Percentiles rank a stretch among this genome's conserved stretches.
Evolutionary conservation across 2,888 invertebrate species (phyloP).

Genomic region (Drosophila lacicola): DNA sequence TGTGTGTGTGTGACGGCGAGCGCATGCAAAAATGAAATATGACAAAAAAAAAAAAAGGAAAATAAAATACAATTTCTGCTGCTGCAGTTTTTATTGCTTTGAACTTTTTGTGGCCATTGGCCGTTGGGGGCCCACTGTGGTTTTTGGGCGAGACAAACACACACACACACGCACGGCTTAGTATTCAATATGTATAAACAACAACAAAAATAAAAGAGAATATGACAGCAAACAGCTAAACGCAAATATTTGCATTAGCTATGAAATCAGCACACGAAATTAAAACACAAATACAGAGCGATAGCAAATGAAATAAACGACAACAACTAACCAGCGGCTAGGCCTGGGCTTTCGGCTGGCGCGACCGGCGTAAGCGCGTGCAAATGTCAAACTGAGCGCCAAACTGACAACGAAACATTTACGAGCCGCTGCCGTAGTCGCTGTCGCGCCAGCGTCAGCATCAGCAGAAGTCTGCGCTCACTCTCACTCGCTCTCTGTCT

Average conservation of each 20-base stretch:
- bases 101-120: conserved; percentile 65
- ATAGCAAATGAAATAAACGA: conserved; percentile 17
- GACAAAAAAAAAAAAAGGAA: conserved; percentile 3
- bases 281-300: conserved; percentile 33
- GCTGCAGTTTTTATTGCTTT: conserved; percentile 68
- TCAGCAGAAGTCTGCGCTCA: conserved; percentile 11
- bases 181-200: conserved; percentile 21
- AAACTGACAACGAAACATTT: conserved; percentile 52
- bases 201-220: conserved; percentile 18
- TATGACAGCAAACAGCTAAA: conserved; percentile 33
- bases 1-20: conserved; percentile 3
- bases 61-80: conserved; percentile 28
- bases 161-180: conserved; percentile 4
- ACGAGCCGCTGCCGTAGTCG: conserved; percentile 17
- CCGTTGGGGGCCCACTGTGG: conserved; percentile 29
- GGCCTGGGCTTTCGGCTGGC: conserved; percentile 43
- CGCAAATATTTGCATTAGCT: conserved; percentile 58
- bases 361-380: conserved; percentile 75
- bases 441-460: not conserved
- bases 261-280: conserved; percentile 69
- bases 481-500: conserved; percentile 20
- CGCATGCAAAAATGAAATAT: conserved; percentile 20
- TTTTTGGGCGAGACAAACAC: conserved; percentile 35
- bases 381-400: conserved; percentile 77
- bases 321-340: conserved; percentile 47